Evolutionary conservation across 2,113 vertebrate genomes (phyloP).

Genomic region (Leuciscus idus): DNA sequence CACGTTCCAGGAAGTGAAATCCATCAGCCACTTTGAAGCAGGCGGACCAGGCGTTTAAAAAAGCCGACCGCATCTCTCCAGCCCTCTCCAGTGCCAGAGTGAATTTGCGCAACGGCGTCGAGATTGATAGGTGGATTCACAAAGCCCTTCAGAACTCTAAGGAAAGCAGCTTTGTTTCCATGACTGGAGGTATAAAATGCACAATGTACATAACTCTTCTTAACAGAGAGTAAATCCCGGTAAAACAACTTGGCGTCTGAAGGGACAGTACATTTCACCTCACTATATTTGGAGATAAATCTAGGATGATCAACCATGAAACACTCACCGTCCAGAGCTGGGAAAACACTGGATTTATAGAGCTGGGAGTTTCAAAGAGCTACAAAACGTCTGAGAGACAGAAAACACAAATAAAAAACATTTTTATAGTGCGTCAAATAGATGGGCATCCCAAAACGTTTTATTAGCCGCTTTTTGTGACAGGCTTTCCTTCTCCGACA

Average conservation of each 20-base stretch:
- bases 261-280: conserved; percentile 74
- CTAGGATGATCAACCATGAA: conserved; percentile 76
- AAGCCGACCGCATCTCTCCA: conserved; percentile 11
- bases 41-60: conserved; percentile 40
- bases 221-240: conserved; percentile 76
- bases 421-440: conserved; percentile 70
- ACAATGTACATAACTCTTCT: conserved; percentile 79
- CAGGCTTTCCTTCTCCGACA: conserved; percentile 62
- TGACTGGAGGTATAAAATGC: conserved; percentile 71
- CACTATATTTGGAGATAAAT: conserved; percentile 82
- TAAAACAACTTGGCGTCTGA: conserved; percentile 70
- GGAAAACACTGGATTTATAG: conserved; percentile 70
- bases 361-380: conserved; percentile 64
- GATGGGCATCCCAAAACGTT: conserved; percentile 71
- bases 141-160: conserved; percentile 68
- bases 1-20: conserved; percentile 23
- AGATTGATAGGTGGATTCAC: conserved; percentile 77
- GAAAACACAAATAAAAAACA: conserved; percentile 73
- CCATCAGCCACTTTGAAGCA: conserved; percentile 10
- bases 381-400: conserved; percentile 67
- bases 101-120: conserved; percentile 56
- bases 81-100: conserved; percentile 55
- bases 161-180: conserved; percentile 67
- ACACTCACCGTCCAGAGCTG: conserved; percentile 66
- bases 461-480: conserved; percentile 70